Evolutionary conservation across 2,113 vertebrate species (phyloP).

Genomic region (Thalassoma bifasciatum): DNA sequence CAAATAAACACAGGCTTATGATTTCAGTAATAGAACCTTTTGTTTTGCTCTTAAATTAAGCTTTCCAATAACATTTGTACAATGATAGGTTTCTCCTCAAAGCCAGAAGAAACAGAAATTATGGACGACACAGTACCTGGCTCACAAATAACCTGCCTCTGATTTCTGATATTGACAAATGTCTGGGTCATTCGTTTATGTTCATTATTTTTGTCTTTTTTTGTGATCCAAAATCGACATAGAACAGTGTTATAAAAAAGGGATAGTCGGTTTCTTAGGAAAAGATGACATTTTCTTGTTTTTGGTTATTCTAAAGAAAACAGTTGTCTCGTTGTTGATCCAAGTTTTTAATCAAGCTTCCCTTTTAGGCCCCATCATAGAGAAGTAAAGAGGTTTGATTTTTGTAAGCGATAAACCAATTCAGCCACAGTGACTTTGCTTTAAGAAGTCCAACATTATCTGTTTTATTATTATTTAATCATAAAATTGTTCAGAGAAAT

Average conservation of each 20-base stretch:
- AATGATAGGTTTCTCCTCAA: not conserved
- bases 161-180: not conserved
- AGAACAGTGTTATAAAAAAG: not conserved
- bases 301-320: not conserved
- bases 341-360: not conserved
- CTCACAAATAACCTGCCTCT: not conserved
- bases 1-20: not conserved
- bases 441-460: not conserved
- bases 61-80: not conserved
- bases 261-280: not conserved
- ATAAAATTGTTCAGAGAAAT: too few relatives aligned
- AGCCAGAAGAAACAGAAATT: not conserved
- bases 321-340: constrained; percentile 7
- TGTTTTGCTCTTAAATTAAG: not conserved
- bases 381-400: not conserved
- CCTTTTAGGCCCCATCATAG: not conserved
- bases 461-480: not conserved
- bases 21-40: not conserved
- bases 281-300: not conserved
- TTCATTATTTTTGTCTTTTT: not conserved
- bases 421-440: too few relatives aligned
- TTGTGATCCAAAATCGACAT: not conserved
- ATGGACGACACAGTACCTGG: not conserved
- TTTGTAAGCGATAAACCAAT: not conserved
- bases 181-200: not conserved